phyloP scores from a whole-genome alignment of 2,113 vertebrate genomes.

The Silurus asotus region DNA sequence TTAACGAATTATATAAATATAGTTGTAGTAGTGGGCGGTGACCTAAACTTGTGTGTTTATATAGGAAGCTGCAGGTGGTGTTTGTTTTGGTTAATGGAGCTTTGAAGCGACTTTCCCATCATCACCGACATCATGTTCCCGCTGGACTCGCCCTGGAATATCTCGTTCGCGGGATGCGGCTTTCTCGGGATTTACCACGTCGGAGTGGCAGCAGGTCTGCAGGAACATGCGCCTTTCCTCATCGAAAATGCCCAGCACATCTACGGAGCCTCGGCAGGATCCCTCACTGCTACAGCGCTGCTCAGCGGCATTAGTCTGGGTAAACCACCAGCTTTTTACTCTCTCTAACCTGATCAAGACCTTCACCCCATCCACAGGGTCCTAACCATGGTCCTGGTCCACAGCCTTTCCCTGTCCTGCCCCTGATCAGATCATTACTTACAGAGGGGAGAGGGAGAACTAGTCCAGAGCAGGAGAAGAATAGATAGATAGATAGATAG shows the following conservation, averaged over 20 bases:
- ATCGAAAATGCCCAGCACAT: slow-evolving; percentile 86
- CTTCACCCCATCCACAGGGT: neutral
- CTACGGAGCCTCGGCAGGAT: slow-evolving; percentile 93
- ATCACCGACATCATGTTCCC: slow-evolving; percentile 81
- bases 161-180: slow-evolving; percentile 96
- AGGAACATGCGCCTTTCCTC: slow-evolving; percentile 89
- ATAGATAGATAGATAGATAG: neutral
- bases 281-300: slow-evolving; percentile 86
- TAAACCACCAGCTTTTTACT: slow-evolving; percentile 51
- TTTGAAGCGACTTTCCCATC: no score
- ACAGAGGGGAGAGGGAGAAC: neutral
- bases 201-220: slow-evolving; percentile 91
- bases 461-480: neutral
- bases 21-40: neutral
- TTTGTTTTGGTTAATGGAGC: neutral
- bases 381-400: neutral
- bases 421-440: neutral
- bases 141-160: slow-evolving; percentile 86
- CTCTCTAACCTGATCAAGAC: neutral
- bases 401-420: neutral
- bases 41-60: neutral
- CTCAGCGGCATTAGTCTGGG: slow-evolving; percentile 87
- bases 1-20: no score
- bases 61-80: neutral
- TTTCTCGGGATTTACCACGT: slow-evolving; percentile 95